Evolutionary conservation across 2,888 invertebrate genomes (phyloP).

Genomic region (Lithophane socia): DNA sequence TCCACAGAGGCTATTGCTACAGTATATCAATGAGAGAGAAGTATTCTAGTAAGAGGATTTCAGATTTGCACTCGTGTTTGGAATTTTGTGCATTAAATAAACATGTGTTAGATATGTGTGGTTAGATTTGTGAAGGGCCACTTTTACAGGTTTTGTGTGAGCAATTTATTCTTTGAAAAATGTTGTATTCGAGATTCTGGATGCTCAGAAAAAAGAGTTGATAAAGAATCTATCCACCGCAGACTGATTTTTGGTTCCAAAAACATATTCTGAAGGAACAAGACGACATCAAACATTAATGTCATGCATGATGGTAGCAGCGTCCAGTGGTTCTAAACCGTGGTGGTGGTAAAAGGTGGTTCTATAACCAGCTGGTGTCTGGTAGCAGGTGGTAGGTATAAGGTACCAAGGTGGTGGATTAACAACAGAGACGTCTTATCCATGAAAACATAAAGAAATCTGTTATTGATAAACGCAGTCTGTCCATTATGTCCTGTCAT

Average conservation of each 20-base stretch:
- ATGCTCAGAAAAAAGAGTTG: background rate
- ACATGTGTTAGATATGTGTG: conserved; percentile 34
- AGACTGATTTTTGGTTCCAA: background rate
- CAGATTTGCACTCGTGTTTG: conserved; percentile 57
- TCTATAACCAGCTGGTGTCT: background rate
- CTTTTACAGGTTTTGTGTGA: background rate
- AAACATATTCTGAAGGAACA: too few species aligned
- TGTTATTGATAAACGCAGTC: background rate
- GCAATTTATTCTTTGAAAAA: too few species aligned
- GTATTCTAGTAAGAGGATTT: conserved; percentile 67
- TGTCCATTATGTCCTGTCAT: conserved; percentile 7
- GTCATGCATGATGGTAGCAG: background rate
- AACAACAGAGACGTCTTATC: background rate
- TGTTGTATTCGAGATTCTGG: background rate
- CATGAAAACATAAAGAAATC: background rate
- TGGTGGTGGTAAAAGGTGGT: background rate
- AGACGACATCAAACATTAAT: too few species aligned
- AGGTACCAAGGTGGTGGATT: background rate
- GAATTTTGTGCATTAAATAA: conserved; percentile 54
- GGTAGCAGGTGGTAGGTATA: too few species aligned
- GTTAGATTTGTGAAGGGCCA: conserved; percentile 4
- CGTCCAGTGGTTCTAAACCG: background rate
- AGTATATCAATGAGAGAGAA: conserved; percentile 76
- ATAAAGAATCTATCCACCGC: too few species aligned
- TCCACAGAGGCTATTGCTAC: conserved; percentile 71